phyloP scores from a whole-genome alignment of 2,888 invertebrate species.

The Lottia scabra region DNA sequence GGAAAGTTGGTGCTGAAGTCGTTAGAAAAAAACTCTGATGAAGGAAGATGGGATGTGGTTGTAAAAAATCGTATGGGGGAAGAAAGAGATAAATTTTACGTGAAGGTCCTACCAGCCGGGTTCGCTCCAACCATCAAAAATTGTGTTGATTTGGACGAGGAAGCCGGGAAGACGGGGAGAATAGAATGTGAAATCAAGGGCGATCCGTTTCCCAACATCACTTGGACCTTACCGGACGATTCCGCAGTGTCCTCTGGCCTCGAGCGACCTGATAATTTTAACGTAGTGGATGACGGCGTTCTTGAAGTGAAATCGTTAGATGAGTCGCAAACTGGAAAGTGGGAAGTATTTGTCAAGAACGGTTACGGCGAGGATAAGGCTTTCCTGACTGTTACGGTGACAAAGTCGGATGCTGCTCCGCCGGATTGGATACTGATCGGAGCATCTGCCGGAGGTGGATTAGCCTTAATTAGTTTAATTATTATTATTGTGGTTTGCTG shows the following conservation, averaged over 20 bases:
- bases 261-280: no score
- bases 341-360: no score
- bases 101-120: slow-evolving; percentile 28
- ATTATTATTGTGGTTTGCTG: not conserved
- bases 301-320: no score
- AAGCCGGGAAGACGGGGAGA: slow-evolving; percentile 24
- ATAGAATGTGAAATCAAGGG: slow-evolving; percentile 40
- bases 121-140: slow-evolving; percentile 37
- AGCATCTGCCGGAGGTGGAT: not conserved
- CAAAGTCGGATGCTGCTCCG: no score
- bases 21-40: slow-evolving; percentile 23
- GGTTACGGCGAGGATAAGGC: no score
- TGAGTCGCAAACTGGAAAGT: no score
- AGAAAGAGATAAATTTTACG: not conserved
- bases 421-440: not conserved
- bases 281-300: no score
- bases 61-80: slow-evolving; percentile 23
- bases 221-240: slow-evolving; percentile 35
- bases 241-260: no score
- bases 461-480: not conserved
- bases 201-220: slow-evolving; percentile 40
- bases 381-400: no score
- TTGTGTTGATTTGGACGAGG: slow-evolving; percentile 28
- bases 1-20: slow-evolving; percentile 36
- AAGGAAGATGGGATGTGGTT: slow-evolving; percentile 33